These are phyloP conservation scores for Myrmophylax atrothorax DNA, from an alignment of 2,113 vertebrate genomes.

Conservation along the genomic window DNA sequence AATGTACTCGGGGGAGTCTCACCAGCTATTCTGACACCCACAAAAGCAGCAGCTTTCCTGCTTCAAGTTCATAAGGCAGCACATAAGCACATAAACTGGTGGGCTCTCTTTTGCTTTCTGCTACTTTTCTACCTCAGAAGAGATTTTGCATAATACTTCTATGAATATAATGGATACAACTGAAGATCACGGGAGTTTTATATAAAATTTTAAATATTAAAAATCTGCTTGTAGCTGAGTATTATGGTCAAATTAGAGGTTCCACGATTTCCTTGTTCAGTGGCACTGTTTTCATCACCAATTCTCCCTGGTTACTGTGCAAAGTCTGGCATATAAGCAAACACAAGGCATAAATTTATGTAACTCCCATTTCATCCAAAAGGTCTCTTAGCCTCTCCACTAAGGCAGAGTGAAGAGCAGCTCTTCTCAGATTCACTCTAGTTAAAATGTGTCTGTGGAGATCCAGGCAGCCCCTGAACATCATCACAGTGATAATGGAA, in stretches of 20 bases:
- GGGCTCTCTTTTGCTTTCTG: not conserved
- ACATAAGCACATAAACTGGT: not conserved
- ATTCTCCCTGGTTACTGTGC: not conserved
- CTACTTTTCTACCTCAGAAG: not conserved
- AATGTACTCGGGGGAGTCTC: not conserved
- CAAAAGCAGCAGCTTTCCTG: not conserved
- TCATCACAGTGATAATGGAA: not conserved
- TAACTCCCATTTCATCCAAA: not conserved
- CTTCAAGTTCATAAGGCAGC: not conserved
- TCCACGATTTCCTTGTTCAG: not conserved
- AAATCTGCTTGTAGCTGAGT: not conserved
- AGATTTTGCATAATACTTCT: not conserved
- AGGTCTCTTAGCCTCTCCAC: not conserved
- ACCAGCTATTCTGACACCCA: not conserved
- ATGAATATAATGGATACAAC: not conserved
- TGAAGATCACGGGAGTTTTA: not conserved
- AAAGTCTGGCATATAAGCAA: not conserved
- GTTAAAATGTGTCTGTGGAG: not conserved
- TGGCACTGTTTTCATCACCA: not conserved
- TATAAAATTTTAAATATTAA: not conserved
- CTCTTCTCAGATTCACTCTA: not conserved
- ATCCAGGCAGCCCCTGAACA: not conserved
- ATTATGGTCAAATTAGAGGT: not conserved
- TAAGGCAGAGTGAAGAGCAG: not conserved
- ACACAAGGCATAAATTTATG: not conserved